Base-by-base conservation (phyloP, 2,797 vertebrate genomes). In the Acestrorhynchus altus region DNA sequence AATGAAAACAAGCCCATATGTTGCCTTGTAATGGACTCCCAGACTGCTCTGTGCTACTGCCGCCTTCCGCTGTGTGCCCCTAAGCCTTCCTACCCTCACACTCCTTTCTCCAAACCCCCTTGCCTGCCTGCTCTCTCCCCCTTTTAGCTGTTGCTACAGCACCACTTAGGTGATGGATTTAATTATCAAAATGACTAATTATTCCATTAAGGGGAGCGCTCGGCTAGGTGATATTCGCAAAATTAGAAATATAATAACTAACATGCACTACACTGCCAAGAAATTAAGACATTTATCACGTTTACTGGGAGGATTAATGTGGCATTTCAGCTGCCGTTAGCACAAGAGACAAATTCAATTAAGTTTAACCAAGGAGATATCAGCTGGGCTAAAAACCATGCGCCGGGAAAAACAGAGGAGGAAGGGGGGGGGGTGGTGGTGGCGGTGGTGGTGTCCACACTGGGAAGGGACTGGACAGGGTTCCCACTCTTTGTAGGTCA, bases 101-200 rank as follows among this genome's bases (percentile, higher is more conserved):
- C 24, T 39, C 59, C 69, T 72, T 73, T 61, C 71, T 47, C 73
- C 26, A 20, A 26, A 7, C 16, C 65, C 20, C 65, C 67, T 44
- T 44, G 56, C 66, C 31, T 22, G 31, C 31, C 31, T 35, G 31
- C 31, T 6, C 6, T 2, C 31, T 35, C 64, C 46, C 61, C 51
- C 54, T 61, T 76, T 76, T 66, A 77, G 72, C 71, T 81, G 65
- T 64, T 89, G 90, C 92, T 91, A 93, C 88, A 87, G 89, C 90
- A 90, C 93, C 94, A 92, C 51, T 64, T 93, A 94, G 91, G 90
- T 95, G 94, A 94, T 95, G 94, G 94, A 96, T 96, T 96, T 96
- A 96, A 97, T 97, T 95, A 96, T 96, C 95, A 96, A 96, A 96
- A 96, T 97, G 95, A 96, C 93, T 96, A 96, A 97, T 96, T 97